A percentile compares a stretch with the other conserved stretches of the same genome.
Conservation (phyloP, 2,888 invertebrate genomes). For the Candidula unifasciata region DNA sequence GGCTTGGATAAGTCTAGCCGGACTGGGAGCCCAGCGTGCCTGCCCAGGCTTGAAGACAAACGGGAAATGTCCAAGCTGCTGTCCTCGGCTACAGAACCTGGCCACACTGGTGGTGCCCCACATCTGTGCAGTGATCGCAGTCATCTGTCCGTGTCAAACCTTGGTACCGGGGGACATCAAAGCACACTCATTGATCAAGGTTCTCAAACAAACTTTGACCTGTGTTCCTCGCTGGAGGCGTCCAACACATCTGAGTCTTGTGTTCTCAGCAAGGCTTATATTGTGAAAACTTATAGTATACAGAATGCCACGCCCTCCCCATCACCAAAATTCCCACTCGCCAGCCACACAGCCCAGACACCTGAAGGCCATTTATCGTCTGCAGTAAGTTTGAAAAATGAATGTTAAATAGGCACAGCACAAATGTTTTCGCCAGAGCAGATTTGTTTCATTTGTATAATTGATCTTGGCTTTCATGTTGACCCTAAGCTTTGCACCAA, state of each 20-base stretch:
- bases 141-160: background rate
- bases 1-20: constrained; percentile 10
- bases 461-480: too few relatives aligned
- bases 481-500: too few relatives aligned
- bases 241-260: background rate
- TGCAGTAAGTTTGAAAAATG: background rate
- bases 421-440: too few relatives aligned
- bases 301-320: constrained; percentile 48
- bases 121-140: background rate
- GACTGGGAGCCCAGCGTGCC: constrained; percentile 12
- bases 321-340: constrained; percentile 41
- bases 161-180: background rate
- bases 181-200: constrained; percentile 31
- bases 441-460: too few relatives aligned
- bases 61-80: background rate
- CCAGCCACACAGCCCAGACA: background rate
- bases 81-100: background rate
- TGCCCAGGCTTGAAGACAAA: constrained; percentile 30
- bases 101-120: background rate
- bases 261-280: constrained; percentile 44
- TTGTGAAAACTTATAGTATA: constrained; percentile 42
- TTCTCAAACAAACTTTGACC: constrained; percentile 34
- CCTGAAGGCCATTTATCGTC: background rate
- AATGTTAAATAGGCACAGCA: too few relatives aligned
- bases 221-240: background rate